Percentiles rank a stretch among this genome's conserved stretches.
phyloP scores from a whole-genome alignment of 2,797 vertebrate genomes.

The Acanthurus lineatus region DNA sequence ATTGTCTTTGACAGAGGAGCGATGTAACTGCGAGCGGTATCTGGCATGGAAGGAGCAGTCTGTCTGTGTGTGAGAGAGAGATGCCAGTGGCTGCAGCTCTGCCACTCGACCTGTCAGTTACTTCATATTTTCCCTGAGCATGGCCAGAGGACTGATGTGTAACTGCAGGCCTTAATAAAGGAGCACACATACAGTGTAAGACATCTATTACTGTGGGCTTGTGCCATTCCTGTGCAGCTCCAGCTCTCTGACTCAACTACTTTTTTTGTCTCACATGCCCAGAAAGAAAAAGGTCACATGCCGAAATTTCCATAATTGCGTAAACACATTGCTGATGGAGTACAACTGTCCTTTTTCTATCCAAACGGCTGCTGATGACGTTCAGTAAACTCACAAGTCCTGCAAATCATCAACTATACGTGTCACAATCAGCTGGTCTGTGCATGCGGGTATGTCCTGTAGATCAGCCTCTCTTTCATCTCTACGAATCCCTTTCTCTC shows the following conservation, averaged over 20 bases:
- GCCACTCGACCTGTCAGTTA: conserved; percentile 48
- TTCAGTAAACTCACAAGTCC: conserved; percentile 11
- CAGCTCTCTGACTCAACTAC: conserved; percentile 16
- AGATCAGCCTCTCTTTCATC: conserved; percentile 34
- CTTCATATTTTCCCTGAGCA: conserved; percentile 58
- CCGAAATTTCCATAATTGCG: conserved; percentile 6
- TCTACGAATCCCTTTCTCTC: conserved; percentile 13
- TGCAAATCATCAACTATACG: conserved; percentile 45
- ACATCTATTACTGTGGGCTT: conserved; percentile 17
- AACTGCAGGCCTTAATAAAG: conserved; percentile 41
- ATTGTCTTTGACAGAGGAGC: conserved; percentile 37
- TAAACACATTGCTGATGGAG: conserved; percentile 9
- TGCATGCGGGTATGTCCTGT: conserved; percentile 36
- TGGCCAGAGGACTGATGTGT: conserved; percentile 33
- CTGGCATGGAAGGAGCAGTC: conserved; percentile 35
- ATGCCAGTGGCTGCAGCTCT: conserved; percentile 51
- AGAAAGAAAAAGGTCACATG: not conserved
- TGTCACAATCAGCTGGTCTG: conserved; percentile 63
- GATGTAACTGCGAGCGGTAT: conserved; percentile 34
- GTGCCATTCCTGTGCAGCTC: conserved; percentile 21
- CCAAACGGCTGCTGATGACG: conserved; percentile 24
- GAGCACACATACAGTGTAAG: conserved; percentile 14
- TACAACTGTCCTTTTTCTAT: not conserved
- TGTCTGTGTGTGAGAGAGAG: conserved; percentile 14
- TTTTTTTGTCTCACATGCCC: conserved; percentile 5